Conservation (phyloP, 2,888 invertebrate species). For the Endomychus coccineus region DNA sequence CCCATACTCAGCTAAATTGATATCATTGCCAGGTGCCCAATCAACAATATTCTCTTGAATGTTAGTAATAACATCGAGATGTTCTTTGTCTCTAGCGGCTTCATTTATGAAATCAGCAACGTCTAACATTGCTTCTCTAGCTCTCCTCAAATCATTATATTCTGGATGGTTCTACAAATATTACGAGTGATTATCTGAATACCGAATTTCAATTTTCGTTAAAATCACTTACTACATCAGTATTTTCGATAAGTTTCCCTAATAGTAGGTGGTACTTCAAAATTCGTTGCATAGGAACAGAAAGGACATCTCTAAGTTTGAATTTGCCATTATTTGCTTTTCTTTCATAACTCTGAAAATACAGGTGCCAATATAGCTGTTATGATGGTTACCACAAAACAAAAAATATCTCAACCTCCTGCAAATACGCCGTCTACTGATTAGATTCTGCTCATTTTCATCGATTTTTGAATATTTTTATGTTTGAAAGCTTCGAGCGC, state of each 20-base stretch:
- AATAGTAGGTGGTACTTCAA: slow-evolving; percentile 93
- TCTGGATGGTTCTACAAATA: slow-evolving; percentile 71
- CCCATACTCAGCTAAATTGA: slow-evolving; percentile 83
- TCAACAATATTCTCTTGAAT: slow-evolving; percentile 83
- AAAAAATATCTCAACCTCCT: no score
- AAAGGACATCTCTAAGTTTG: slow-evolving; percentile 88
- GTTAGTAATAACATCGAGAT: slow-evolving; percentile 80
- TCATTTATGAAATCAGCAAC: slow-evolving; percentile 97
- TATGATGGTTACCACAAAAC: background rate
- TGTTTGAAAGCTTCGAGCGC: no score
- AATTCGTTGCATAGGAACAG: slow-evolving; percentile 97
- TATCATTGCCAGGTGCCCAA: slow-evolving; percentile 61
- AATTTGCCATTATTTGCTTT: slow-evolving; percentile 93
- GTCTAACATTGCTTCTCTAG: slow-evolving; percentile 93
- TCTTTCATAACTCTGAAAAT: slow-evolving; percentile 77
- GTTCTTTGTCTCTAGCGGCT: slow-evolving; percentile 93
- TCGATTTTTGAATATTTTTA: no score
- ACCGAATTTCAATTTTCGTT: no score
- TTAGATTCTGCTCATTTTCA: no score
- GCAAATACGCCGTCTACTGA: no score
- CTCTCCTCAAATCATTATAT: slow-evolving; percentile 70
- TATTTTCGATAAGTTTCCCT: slow-evolving; percentile 81
- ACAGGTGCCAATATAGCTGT: no score
- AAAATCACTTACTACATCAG: slow-evolving; percentile 59
- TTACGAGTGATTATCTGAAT: no score